These are phyloP conservation scores for Thelaira solivaga DNA, from an alignment of 2,888 invertebrate species.

Conservation along the genomic window DNA sequence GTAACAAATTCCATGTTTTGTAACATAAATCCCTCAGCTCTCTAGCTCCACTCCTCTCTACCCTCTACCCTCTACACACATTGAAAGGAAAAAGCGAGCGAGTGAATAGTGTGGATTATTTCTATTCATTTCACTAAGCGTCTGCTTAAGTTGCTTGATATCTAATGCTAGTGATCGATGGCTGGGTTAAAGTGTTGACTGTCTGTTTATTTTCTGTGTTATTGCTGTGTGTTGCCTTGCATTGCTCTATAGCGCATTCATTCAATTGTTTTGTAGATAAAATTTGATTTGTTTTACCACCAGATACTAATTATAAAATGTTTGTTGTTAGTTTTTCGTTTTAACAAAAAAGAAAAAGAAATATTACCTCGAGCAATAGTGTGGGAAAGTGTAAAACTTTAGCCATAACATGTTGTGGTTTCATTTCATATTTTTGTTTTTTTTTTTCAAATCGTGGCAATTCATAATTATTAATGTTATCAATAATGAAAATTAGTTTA, in stretches of 20 bases:
- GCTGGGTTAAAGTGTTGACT: conserved; percentile 54
- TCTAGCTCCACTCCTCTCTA: conserved; percentile 7
- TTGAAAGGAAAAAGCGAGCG: too few species aligned
- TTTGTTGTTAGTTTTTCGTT: conserved; percentile 48
- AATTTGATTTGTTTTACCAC: conserved; percentile 62
- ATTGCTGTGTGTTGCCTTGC: not conserved
- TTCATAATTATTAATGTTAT: conserved; percentile 46
- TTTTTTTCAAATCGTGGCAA: conserved; percentile 15
- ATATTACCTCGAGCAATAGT: conserved; percentile 50
- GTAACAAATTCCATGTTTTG: conserved; percentile 58
- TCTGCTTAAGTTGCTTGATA: not conserved
- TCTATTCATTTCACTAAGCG: not conserved
- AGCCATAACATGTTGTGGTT: not conserved
- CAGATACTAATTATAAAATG: conserved; percentile 57
- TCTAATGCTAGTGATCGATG: conserved; percentile 30
- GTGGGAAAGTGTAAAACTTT: conserved; percentile 53
- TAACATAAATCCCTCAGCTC: conserved; percentile 53
- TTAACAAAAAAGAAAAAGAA: too few species aligned
- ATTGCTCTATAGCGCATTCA: not conserved
- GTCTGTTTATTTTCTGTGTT: conserved; percentile 28
- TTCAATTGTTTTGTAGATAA: conserved; percentile 46
- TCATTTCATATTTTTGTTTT: conserved; percentile 1
- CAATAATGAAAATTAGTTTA: conserved; percentile 53
- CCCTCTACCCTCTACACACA: too few species aligned
- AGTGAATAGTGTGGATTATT: too few species aligned